Evolutionary conservation across 2,797 vertebrate genomes (phyloP), one percentile per base, ranked within the genome.

Genomic region (Sebastes kiyomatsui): DNA sequence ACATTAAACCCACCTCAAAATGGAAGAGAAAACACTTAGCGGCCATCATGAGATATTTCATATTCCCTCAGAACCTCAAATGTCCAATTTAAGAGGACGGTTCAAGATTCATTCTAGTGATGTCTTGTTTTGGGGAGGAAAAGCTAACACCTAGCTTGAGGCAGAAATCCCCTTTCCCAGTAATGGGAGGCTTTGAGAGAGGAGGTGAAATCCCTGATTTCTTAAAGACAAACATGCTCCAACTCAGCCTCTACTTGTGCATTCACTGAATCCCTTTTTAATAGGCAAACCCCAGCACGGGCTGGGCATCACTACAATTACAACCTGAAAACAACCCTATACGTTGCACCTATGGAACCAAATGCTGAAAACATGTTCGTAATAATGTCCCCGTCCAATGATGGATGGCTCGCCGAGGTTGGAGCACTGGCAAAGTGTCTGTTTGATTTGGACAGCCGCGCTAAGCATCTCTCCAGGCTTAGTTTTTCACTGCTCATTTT

Each of bases 361-460:
- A 66, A 80, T 5, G 52, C 87, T 79, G 72, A 88, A 90, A 90
- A 88, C 77, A 75, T 80, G 84, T 87, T 87, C 4, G 42, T 84
- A 89, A 90, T 88, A 90, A 92, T n/a, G 78, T 89, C 79, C 68
- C 60, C 2, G 30, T 75, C 65, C 73, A 32, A 55, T 92, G 92
- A 93, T 89, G 90, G 88, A 94, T 90, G 79, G 69, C 73, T 86
- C 30, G 42, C 75, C 52, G 83, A 89, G 85, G 81, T 56, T 54
- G 55, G 74, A 86, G 83, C 65, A 14, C 81, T 94, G 92, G 92
- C 93, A 91, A 58, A 67, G 75, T 71, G 81, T 92, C 82, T 94
- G 93, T 94, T 94, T 94, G 82, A 81, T 67, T 94, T 94, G 94
- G 94, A 93, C 20, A 12, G 68, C 11, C 12, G 6, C 72, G 82